Evolutionary conservation across 1,140 invertebrate genomes (phyloP), one percentile per base, ranked within the genome.

Genomic region (Heterodera schachtii): DNA sequence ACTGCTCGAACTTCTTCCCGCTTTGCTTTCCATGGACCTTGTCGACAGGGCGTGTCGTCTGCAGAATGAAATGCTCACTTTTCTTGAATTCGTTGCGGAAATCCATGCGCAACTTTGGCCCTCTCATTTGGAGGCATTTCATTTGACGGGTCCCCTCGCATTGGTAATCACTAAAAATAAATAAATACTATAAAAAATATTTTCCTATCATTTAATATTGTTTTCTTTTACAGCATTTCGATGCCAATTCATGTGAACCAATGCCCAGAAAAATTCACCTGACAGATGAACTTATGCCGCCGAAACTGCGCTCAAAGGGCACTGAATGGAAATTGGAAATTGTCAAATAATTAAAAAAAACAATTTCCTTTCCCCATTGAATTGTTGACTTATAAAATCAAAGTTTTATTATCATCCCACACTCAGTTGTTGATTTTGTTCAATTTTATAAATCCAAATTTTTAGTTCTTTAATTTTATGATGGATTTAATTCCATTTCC

Each of bases 251-350:
- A 31, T 31, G 7, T 43, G 69, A 31, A 21, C 9, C 8, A 70
- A 71, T 71, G 69, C 69, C 69, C 44, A 43, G 19, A 13, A 41
- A 46, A 43, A 71, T 71, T 16, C 8, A 71, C 31, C 11, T 86
- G 73, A 84, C 82, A 44, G 69, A 84, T 11, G 87, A 89, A 66
- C 67, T 86, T 77, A 31, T 86, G 16, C 73, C 87, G 5, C 85
- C 85, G 46, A 74, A 60, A n/a, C 41, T 88, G 16, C 79, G 86
- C 5, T 19, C 57, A 19, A 87, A 44, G 9, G 84, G 85, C 78
- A 44, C 78, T 44, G 47, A 83, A 52, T 86, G 85, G 85, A 85
- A 82, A 73, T 75, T 86, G 69, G 73, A 82, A 5, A 60, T 87
- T 19, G 76, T 86, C 52, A 21, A 84, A 84, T 41, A 80, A 86